phyloP scores from a whole-genome alignment of 1,140 invertebrate species.

The Grapholita molesta region DNA sequence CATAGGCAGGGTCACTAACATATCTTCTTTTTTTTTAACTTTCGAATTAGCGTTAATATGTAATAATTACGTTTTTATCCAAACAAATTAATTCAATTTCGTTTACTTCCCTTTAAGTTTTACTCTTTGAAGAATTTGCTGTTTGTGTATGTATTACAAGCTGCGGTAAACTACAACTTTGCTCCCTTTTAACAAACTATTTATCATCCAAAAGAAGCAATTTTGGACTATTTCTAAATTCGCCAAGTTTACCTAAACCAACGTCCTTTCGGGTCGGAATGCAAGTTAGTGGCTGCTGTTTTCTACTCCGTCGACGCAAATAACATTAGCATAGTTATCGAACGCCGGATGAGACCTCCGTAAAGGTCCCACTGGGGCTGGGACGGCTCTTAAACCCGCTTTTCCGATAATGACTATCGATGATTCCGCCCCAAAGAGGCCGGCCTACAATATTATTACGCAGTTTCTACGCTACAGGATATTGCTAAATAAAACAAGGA shows the following conservation, averaged over 20 bases:
- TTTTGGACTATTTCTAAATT: not conserved
- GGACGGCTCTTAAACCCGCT: conserved; percentile 73
- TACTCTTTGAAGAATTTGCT: no score
- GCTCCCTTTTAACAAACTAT: not conserved
- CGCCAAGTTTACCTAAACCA: not conserved
- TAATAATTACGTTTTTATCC: no score
- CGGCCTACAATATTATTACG: conserved; percentile 72
- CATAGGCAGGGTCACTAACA: no score
- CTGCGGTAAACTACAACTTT: no score
- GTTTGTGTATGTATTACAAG: no score
- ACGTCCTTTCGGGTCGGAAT: not conserved
- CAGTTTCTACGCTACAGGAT: conserved; percentile 61
- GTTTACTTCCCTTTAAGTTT: no score
- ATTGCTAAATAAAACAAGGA: conserved; percentile 66
- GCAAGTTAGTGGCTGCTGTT: conserved; percentile 60
- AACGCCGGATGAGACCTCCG: conserved; percentile 71
- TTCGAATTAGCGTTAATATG: no score
- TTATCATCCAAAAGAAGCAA: not conserved
- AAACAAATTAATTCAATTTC: no score
- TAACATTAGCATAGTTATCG: conserved; percentile 78
- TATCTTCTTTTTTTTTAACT: no score
- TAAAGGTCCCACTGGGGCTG: conserved; percentile 68
- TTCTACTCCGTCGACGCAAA: conserved; percentile 68
- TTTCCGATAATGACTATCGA: conserved; percentile 76
- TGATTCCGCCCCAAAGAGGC: conserved; percentile 67